phyloP scores from a whole-genome alignment of 2,797 vertebrate species.

The Thunnus albacares region DNA sequence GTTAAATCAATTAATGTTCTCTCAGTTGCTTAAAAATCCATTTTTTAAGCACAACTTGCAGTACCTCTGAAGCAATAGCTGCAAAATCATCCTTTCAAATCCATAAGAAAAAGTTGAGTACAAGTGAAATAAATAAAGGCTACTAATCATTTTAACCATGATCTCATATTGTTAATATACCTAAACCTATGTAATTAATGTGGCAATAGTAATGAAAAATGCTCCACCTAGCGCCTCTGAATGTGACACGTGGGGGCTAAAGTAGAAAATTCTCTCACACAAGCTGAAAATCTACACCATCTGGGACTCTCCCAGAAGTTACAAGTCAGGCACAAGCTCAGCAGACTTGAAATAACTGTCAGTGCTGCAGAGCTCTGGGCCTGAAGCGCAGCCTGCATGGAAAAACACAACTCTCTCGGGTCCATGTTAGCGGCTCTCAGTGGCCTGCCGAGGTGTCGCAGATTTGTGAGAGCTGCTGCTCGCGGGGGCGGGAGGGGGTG shows the following conservation, averaged over 20 bases:
- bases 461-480: slow-evolving; percentile 43
- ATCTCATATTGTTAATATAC: background rate
- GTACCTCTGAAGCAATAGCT: background rate
- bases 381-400: background rate
- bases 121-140: background rate
- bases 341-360: slow-evolving; percentile 37
- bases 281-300: slow-evolving; percentile 23
- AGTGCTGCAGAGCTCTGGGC: slow-evolving; percentile 3
- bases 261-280: slow-evolving; percentile 27
- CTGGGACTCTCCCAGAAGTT: slow-evolving; percentile 30
- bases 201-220: background rate
- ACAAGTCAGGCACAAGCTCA: slow-evolving; percentile 26
- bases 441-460: slow-evolving; percentile 32
- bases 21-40: background rate
- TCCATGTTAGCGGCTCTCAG: slow-evolving; percentile 42
- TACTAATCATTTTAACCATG: background rate
- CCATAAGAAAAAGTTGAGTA: background rate
- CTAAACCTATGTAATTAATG: background rate
- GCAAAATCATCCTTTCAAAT: background rate
- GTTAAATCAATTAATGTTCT: background rate
- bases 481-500: too few relatives aligned
- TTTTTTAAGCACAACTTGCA: background rate
- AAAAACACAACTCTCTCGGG: slow-evolving; percentile 31
- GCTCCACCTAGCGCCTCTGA: background rate
- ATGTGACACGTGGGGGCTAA: background rate